These are phyloP conservation scores for Ceyx margarethae DNA, from an alignment of 2,113 vertebrate genomes.

Conservation along the genomic window DNA sequence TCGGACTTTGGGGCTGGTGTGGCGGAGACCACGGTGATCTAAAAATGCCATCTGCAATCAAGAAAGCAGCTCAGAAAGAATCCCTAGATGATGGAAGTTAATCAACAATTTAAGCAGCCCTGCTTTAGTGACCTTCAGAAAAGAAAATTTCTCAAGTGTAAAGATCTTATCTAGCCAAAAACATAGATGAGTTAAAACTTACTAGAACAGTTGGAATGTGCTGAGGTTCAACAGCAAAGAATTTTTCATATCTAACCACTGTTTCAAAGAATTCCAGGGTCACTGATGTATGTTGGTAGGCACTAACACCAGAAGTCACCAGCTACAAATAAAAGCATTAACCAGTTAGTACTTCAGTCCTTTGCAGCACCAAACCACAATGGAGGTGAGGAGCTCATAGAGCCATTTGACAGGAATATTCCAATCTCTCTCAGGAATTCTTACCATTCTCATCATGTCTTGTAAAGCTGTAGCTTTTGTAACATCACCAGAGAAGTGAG, in stretches of 20 bases:
- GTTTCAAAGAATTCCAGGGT: conserved; percentile 97
- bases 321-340: conserved; percentile 75
- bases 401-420: neutral
- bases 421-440: neutral
- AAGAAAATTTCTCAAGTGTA: neutral
- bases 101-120: neutral
- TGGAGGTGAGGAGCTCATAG: neutral
- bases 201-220: conserved; percentile 95
- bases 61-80: neutral
- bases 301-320: conserved; percentile 91
- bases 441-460: conserved; percentile 97
- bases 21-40: conserved; percentile 93
- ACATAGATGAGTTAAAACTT: conserved; percentile 57
- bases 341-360: neutral
- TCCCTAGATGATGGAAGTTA: neutral
- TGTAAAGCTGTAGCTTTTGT: conserved; percentile 92
- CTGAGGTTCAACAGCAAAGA: conserved; percentile 93
- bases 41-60: conserved; percentile 92
- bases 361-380: neutral
- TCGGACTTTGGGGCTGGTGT: conserved; percentile 93
- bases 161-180: neutral
- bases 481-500: conserved; percentile 93
- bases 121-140: neutral
- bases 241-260: conserved; percentile 95
- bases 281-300: conserved; percentile 92